Percentiles rank a stretch among this genome's conserved stretches.
These are phyloP conservation scores for Adineta ricciae DNA, from an alignment of 2,888 invertebrate species.

Conservation along the genomic window DNA sequence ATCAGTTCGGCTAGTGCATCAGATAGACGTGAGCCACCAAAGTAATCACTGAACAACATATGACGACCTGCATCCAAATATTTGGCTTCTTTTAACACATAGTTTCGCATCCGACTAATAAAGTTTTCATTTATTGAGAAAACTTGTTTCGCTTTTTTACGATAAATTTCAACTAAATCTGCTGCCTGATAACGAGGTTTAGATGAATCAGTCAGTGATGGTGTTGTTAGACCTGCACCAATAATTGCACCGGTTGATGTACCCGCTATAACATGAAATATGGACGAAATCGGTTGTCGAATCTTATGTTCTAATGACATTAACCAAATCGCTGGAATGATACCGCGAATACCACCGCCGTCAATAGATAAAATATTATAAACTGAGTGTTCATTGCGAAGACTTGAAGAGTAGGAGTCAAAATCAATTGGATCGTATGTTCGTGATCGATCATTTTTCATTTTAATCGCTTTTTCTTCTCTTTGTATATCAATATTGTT, in stretches of 20 bases:
- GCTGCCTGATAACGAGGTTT: background rate
- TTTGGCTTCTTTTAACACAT: background rate
- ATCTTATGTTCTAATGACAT: background rate
- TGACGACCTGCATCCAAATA: background rate
- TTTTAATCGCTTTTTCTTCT: too few species aligned
- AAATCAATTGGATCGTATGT: background rate
- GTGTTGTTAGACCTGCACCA: background rate
- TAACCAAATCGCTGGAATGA: background rate
- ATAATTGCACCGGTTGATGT: conserved; percentile 20
- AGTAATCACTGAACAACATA: background rate
- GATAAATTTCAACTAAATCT: background rate
- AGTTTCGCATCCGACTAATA: background rate
- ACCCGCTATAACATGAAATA: conserved; percentile 18
- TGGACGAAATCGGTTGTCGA: background rate
- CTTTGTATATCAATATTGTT: too few species aligned
- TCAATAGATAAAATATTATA: conserved; percentile 19
- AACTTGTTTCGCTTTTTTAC: background rate
- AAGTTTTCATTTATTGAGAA: background rate
- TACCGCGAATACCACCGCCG: conserved; percentile 21
- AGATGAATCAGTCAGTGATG: background rate
- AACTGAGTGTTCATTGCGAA: background rate
- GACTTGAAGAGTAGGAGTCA: background rate
- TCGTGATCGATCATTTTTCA: background rate
- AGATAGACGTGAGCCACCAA: background rate
- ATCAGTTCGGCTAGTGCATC: background rate